Conservation (phyloP, 2,113 vertebrate genomes). For the Microcebus murinus region DNA sequence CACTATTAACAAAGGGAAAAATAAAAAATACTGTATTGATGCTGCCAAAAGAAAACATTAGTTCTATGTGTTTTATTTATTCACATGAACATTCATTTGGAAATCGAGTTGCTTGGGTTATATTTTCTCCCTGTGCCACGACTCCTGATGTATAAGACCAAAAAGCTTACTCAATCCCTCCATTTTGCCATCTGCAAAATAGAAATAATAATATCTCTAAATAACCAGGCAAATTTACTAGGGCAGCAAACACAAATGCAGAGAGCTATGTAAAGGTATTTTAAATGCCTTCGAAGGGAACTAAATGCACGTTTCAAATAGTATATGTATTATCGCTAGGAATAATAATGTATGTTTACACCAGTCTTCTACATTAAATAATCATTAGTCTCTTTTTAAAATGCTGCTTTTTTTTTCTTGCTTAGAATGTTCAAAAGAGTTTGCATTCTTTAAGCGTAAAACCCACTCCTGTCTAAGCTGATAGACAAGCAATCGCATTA, state of each 20-base stretch:
- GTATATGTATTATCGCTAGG: not conserved
- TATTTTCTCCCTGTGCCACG: not conserved
- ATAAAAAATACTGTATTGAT: conserved; percentile 4
- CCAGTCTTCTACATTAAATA: not conserved
- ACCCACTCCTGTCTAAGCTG: not conserved
- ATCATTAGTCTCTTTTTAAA: not conserved
- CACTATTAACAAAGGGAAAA: conserved; percentile 35
- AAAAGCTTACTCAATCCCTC: not conserved
- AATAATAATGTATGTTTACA: not conserved
- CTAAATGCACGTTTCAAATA: not conserved
- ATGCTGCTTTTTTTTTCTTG: not conserved
- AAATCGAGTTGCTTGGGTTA: not conserved
- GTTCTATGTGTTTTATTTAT: conserved; percentile 17
- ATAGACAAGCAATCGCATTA: not conserved
- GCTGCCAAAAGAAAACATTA: conserved; percentile 43
- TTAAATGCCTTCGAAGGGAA: conserved; percentile 5
- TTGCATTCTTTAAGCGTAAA: not conserved
- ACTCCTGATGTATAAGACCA: not conserved
- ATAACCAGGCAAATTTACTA: conserved; percentile 23
- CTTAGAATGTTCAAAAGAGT: not conserved
- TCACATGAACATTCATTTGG: not conserved
- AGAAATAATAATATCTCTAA: conserved; percentile 32
- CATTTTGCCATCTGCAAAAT: conserved; percentile 17
- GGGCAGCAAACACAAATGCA: not conserved
- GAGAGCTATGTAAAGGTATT: conserved; percentile 30